These are phyloP conservation scores for Oppia nitens DNA, from an alignment of 1,140 invertebrate species.

Conservation along the genomic window DNA sequence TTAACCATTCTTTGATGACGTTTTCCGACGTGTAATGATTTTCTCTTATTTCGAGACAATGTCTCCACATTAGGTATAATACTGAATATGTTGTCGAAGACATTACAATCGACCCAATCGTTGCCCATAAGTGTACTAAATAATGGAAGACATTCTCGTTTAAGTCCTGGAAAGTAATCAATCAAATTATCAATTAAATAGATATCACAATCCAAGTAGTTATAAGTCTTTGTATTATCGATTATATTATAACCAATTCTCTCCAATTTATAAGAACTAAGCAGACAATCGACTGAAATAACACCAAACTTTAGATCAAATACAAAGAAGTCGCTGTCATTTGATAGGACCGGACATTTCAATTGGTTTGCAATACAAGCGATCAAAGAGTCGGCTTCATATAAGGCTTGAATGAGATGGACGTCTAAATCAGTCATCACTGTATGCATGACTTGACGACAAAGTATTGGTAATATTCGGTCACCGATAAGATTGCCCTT, in stretches of 20 bases:
- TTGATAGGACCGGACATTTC: slow-evolving; percentile 64
- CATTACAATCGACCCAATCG: slow-evolving; percentile 52
- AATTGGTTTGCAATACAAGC: slow-evolving; percentile 53
- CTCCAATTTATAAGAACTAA: neutral
- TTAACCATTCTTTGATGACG: slow-evolving; percentile 41
- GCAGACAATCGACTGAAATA: slow-evolving; percentile 42
- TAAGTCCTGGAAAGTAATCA: slow-evolving; percentile 42
- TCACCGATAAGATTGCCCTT: neutral
- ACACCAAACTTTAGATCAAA: slow-evolving; percentile 50
- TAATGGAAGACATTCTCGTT: slow-evolving; percentile 47
- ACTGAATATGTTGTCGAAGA: slow-evolving; percentile 50
- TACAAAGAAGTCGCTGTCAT: slow-evolving; percentile 81
- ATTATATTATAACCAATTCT: slow-evolving; percentile 1
- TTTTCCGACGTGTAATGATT: slow-evolving; percentile 31
- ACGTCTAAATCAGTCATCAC: slow-evolving; percentile 44
- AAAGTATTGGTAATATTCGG: slow-evolving; percentile 28
- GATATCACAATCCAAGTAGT: neutral
- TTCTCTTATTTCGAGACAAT: neutral
- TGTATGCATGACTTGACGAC: slow-evolving; percentile 50
- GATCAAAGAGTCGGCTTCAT: slow-evolving; percentile 71
- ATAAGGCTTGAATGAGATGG: slow-evolving; percentile 48
- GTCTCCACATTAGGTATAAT: slow-evolving; percentile 32
- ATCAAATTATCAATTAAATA: slow-evolving; percentile 35
- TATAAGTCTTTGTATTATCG: slow-evolving; percentile 15
- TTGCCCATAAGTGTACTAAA: slow-evolving; percentile 66